Base-by-base conservation (phyloP, 2,797 vertebrate genomes). In the Aulostomus chinensis region DNA sequence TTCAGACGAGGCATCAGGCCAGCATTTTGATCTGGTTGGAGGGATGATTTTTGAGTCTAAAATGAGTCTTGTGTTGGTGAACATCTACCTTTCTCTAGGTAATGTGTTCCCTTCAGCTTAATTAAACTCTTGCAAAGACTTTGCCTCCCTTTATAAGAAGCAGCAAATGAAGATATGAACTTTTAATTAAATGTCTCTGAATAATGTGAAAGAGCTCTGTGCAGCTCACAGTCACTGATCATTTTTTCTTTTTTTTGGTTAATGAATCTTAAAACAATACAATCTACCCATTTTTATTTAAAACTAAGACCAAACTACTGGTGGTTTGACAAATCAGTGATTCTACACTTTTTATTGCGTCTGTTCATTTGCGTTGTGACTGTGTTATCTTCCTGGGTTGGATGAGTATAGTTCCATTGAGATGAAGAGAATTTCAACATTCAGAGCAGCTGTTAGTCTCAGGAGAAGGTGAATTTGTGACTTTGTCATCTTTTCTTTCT, bases 381-480 rank as follows among this genome's bases (percentile, higher is more conserved):
- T 14, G 9, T 11, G 11, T 46, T 22, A 47, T 42, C 31, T 17
- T 10, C n/a, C n/a, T 34, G 2, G 2, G 14, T 35, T 26, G 7
- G 10, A 33, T 14, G 22, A 53, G 36, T 15, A 26, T 1, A 12
- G 1, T 14, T 38, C 12, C 16, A 13, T 17, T 49, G 4, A 57
- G 57, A 38, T 43, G 3, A 41, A 11, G 2, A 32, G 21, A 53
- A 64, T 9, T 47, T 33, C 59, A 57, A 55, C 35, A 12, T 60
- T 45, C 24, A 40, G 14, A 46, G n/a, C n/a, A n/a, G n/a, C n/a
- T n/a, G n/a, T n/a, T n/a, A 35, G 54, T 58, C 42, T 33, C 22
- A 26, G 31, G n/a, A n/a, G n/a, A n/a, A n/a, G n/a, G n/a, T n/a
- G n/a, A n/a, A n/a, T n/a, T n/a, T n/a, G n/a, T n/a, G n/a, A n/a